Evolutionary conservation across 2,888 invertebrate genomes (phyloP), one percentile per base, ranked within the genome.

Genomic region (Gisinianus flammeolus): DNA sequence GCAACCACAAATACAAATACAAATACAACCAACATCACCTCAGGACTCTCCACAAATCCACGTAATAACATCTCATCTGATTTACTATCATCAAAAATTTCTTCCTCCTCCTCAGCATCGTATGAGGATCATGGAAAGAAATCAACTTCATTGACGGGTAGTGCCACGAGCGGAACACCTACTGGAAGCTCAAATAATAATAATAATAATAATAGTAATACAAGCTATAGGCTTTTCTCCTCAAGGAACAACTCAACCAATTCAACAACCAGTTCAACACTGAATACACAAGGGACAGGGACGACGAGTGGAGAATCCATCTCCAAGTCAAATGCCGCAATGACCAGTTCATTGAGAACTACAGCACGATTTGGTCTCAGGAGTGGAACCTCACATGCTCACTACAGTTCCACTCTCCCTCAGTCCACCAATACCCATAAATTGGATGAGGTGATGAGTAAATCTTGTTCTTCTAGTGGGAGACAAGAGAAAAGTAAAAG

Each of bases 361-460:
- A 81, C 82, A 2, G 79, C 83, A 31, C 58, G 84, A 62, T 83
- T 81, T 77, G 83, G 83, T 16, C 75, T 84, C 12, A 76, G 81
- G 74, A 83, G 81, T 58, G 82, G 83, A 19, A 72, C 81, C 31
- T 78, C 83, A 5, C 80, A 81, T 71, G 77, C 82, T 12, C 82
- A 80, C 58, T 83, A 83, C 73, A 83, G 78, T 74, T 81, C 80
- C 2, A 78, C 81, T 26, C 78, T 81, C 26, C 81, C 82, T 26
- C n/a, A n/a, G n/a, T 78, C 79, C 12, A 22, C 56, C 4, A 56
- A 33, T 22, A 22, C 56, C 30, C 4, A 26, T 72, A 80, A 44
- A 28, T 19, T 76, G 24, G 54, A 28, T 19, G 76, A 80, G 58
- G 30, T 79, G 0, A 80, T 79, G 70, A 74, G 77, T 2, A 79